Conservation (phyloP, 2,113 vertebrate genomes). For the Sardina pilchardus region DNA sequence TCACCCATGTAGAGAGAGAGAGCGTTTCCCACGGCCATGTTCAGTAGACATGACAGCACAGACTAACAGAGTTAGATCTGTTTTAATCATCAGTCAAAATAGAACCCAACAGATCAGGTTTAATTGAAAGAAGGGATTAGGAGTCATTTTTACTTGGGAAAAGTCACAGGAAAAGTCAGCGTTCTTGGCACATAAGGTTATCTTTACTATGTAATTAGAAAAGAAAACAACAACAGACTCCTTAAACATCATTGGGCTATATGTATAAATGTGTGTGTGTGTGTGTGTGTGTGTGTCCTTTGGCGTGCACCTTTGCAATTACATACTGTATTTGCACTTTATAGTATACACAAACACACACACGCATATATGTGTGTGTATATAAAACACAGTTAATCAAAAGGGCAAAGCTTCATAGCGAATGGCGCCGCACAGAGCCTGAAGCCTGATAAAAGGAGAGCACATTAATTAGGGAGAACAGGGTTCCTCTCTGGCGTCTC, state of each 20-base stretch:
- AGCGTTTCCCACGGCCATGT: background rate
- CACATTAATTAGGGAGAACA: conserved; percentile 59
- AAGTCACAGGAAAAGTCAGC: background rate
- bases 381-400: conserved; percentile 52
- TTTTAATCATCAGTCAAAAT: background rate
- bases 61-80: conserved; percentile 2
- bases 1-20: background rate
- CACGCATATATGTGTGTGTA: conserved; percentile 30
- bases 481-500: conserved; percentile 53
- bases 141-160: background rate
- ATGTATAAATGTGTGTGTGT: background rate
- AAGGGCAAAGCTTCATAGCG: conserved; percentile 52
- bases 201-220: background rate
- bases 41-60: background rate
- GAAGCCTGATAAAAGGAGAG: conserved; percentile 56
- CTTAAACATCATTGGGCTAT: background rate
- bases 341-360: background rate
- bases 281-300: conserved; percentile 17
- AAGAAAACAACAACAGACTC: background rate
- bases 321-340: conserved; percentile 37
- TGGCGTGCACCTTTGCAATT: conserved; percentile 18
- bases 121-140: background rate
- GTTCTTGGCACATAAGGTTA: background rate
- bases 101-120: background rate
- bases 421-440: conserved; percentile 36